Evolutionary conservation across 2,797 vertebrate species (phyloP), one percentile per base, ranked within the genome.

Genomic region (Phyllotis vaccarum): DNA sequence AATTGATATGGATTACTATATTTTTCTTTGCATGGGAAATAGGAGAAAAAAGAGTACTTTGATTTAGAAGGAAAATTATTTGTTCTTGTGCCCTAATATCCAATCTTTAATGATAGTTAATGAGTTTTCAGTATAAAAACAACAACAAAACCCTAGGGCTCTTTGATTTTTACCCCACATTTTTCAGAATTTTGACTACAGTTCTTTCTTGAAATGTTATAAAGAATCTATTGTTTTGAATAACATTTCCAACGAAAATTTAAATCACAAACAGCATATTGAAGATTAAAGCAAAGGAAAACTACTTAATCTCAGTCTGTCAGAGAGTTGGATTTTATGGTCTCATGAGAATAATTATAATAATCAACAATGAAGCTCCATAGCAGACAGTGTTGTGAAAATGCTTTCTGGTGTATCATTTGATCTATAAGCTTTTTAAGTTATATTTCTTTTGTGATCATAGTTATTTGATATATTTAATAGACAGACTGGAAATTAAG

Each of bases 231-330:
- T 14, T 82, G 60, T 46, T 86, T 89, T 96, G 70, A 91, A 29
- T 89, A 81, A 94, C 92, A 64, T 95, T 96, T 92, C 80, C n/a
- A 83, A 93, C 91, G 21, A 96, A 96, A 92, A 95, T 81, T 62
- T 94, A 90, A 96, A 96, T 95, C 40, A 82, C 76, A 95, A 95
- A 91, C 68, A 68, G 31, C 27, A 85, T 94, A 96, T 76, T 74
- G 58, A 64, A 46, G 80, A 92, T 94, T 78, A 96, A 97, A 97
- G 95, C 74, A 96, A 97, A 92, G 16, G 34, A 60, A 94, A 95
- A 31, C n/a, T 96, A 93, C 11, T 92, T 49, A 90, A 58, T 74
- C 74, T 64, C 66, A 86, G 64, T 3, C 29, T 97, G 80, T 92
- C 89, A 86, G 72, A 90, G n/a, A 95, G 75, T 43, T 95, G 54